A percentile compares a stretch with the other conserved stretches of the same genome.
These are phyloP conservation scores for Callospermophilus lateralis DNA, from an alignment of 2,113 vertebrate genomes.

Conservation along the genomic window DNA sequence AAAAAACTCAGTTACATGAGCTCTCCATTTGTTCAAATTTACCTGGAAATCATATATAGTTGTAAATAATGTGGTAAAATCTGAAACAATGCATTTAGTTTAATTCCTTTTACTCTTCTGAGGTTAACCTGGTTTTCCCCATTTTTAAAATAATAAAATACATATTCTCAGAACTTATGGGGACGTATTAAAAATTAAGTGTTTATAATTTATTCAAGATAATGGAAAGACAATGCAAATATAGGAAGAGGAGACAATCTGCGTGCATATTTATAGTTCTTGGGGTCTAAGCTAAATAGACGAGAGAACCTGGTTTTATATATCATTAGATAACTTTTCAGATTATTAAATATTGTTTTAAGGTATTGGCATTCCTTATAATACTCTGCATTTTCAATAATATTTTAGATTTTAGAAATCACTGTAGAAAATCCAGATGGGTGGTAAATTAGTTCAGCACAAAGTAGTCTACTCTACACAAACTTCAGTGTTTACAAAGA, in stretches of 20 bases:
- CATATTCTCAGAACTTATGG: constrained; percentile 29
- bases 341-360: neutral
- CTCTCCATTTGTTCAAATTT: neutral
- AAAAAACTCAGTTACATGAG: neutral
- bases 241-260: neutral
- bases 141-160: constrained; percentile 25
- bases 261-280: neutral
- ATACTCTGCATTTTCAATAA: neutral
- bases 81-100: neutral
- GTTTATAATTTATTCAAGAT: neutral
- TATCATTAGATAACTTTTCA: neutral
- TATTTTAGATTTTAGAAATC: neutral
- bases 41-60: neutral
- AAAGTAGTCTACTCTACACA: neutral
- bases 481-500: neutral
- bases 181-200: neutral
- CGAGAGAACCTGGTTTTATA: neutral
- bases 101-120: constrained; percentile 40
- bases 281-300: neutral
- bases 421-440: neutral
- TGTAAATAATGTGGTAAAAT: constrained; percentile 16
- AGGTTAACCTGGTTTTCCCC: neutral
- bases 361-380: neutral
- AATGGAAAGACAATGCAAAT: constrained; percentile 16
- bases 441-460: neutral